These are phyloP conservation scores for Epizoanthus stellaris DNA, from an alignment of 92 coral and sea anemone species.

Conservation along the genomic window DNA sequence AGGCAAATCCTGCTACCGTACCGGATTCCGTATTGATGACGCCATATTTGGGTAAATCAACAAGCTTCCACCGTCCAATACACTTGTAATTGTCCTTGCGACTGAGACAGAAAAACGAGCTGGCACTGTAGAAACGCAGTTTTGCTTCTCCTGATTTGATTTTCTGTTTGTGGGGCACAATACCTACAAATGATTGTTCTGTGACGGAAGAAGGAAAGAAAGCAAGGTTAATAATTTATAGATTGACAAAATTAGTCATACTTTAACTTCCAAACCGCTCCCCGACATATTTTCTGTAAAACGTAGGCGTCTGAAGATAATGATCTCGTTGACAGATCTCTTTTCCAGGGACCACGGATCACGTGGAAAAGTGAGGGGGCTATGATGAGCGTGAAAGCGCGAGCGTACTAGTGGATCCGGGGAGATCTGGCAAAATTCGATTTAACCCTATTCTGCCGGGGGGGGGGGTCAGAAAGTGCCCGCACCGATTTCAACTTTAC, in stretches of 20 bases:
- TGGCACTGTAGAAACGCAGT: conserved; percentile 81
- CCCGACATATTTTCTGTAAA: too few species aligned
- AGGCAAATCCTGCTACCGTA: conserved; percentile 82
- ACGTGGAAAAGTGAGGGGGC: too few species aligned
- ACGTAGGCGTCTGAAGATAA: too few species aligned
- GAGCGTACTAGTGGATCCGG: too few species aligned
- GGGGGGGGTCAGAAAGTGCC: too few species aligned
- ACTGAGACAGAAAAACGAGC: conserved; percentile 78
- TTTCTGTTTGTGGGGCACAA: conserved; percentile 95
- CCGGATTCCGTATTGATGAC: conserved; percentile 57
- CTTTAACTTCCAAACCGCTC: too few species aligned
- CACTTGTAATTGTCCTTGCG: conserved; percentile 88
- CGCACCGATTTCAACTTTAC: too few species aligned
- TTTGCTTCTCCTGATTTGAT: conserved; percentile 94
- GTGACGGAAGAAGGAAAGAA: conserved; percentile 1
- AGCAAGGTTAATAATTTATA: not conserved
- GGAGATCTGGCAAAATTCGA: too few species aligned
- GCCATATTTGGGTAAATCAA: conserved; percentile 88
- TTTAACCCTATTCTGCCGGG: too few species aligned
- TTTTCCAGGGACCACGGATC: too few species aligned
- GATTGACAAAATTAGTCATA: not conserved
- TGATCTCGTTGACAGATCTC: too few species aligned
- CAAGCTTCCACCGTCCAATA: conserved; percentile 88
- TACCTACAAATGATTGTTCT: conserved; percentile 90
- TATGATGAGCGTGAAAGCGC: too few species aligned